Evolutionary conservation across 1,140 invertebrate genomes (phyloP), one percentile per base, ranked within the genome.

Genomic region (Solenopsis fugax): DNA sequence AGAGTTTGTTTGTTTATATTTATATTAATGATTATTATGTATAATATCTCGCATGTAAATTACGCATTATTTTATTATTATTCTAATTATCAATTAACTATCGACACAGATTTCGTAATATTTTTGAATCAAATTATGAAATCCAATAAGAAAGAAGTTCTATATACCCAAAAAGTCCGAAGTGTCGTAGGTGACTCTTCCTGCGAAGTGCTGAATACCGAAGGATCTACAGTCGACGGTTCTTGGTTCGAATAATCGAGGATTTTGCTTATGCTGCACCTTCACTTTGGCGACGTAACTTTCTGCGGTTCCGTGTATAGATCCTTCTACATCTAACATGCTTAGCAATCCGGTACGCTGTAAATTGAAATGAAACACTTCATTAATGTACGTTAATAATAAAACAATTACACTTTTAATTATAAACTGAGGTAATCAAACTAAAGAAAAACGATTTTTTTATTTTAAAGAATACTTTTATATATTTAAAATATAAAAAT

Each of bases 281-380:
- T 97, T 97, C 67, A 98, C 97, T 95, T 98, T 98, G 64, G 98
- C 97, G 41, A 99, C 97, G 95, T 98, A 98, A 88, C 97, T 97
- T 93, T 99, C 98, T 4, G 98, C 97, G 0, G 97, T 97, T 65
- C 98, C 98, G 29, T 98, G 96, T 54, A 98, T 97, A 0, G 97
- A 98, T 92, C 98, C 99, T 95, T 99, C 98, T n/a, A 98, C 98
- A 94, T 99, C 98, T 86, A 99, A 94, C 97, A 99, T 98, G 90
- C 98, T 98, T 56, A 99, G 95, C 81, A 99, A 95, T 16, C 98
- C 98, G 6, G 98, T 99, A 88, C 98, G 96, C 96, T 97, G 91
- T 18, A 91, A 90, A 86, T 54, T 10, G 52, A 65, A 54, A 71
- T 75, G 37, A 60, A 64, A 48, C 2, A n/a, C 0, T 0, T 34